Evolutionary conservation across 2,797 vertebrate genomes (phyloP).

Genomic region (Sardinella longiceps): DNA sequence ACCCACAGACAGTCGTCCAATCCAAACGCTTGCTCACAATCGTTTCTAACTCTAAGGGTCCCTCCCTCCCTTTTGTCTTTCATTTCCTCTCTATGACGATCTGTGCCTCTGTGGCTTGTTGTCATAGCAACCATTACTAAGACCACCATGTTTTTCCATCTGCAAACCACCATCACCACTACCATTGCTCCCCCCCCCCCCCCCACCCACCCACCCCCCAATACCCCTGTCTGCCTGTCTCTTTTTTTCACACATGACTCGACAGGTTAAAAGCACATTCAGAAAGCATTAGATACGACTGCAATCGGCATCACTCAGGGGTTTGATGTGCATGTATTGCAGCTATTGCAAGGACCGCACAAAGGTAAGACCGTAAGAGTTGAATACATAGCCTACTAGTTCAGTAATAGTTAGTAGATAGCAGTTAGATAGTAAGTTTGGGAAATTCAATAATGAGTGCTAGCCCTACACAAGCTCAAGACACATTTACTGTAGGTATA

Average conservation of each 20-base stretch:
- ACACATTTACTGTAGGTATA: too few relatives aligned
- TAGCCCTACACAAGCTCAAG: too few relatives aligned
- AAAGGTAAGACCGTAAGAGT: too few relatives aligned
- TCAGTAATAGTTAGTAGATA: background rate
- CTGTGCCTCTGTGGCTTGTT: background rate
- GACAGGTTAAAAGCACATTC: background rate
- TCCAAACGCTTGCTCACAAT: background rate
- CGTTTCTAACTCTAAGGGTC: background rate
- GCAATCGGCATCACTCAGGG: background rate
- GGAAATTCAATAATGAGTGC: too few relatives aligned
- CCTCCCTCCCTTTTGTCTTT: slow-evolving; percentile 41
- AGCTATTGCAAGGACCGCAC: background rate
- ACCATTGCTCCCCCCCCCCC: too few relatives aligned
- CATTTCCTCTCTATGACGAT: slow-evolving; percentile 27
- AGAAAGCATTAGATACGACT: background rate
- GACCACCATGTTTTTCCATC: background rate
- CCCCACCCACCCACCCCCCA: too few relatives aligned
- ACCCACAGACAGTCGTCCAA: background rate
- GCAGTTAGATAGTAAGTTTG: too few relatives aligned
- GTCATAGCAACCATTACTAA: background rate
- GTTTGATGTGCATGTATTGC: background rate
- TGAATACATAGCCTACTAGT: too few relatives aligned
- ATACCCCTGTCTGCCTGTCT: background rate
- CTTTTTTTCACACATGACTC: background rate
- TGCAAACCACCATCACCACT: background rate